Conservation (phyloP, 2,888 invertebrate genomes). For the Cataglyphis altisquamis region DNA sequence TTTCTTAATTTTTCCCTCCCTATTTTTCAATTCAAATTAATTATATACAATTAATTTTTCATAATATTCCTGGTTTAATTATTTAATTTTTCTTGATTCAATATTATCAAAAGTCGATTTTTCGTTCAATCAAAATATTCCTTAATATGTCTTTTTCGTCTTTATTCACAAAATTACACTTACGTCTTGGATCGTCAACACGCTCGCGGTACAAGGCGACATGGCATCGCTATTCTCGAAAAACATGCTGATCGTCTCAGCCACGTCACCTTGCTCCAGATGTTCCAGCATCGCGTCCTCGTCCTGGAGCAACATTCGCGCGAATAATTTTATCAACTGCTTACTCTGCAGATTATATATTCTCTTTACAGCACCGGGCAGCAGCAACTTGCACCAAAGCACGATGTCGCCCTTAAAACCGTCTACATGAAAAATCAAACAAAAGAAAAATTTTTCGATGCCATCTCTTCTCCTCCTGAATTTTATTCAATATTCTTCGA, state of each 20-base stretch:
- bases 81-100: neutral
- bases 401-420: constrained; percentile 92
- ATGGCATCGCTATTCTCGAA: constrained; percentile 90
- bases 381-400: constrained; percentile 93
- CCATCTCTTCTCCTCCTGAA: neutral
- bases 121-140: neutral
- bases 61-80: neutral
- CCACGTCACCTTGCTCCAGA: constrained; percentile 96
- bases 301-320: constrained; percentile 91
- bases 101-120: neutral
- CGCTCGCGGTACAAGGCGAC: constrained; percentile 90
- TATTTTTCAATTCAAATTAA: neutral
- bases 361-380: constrained; percentile 94
- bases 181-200: constrained; percentile 90
- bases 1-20: neutral
- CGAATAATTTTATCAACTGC: constrained; percentile 95
- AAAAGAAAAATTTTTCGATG: constrained; percentile 55
- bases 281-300: constrained; percentile 94
- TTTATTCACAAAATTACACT: constrained; percentile 15
- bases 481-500: too few relatives aligned
- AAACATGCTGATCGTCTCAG: constrained; percentile 93
- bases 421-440: constrained; percentile 87
- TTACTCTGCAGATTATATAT: constrained; percentile 97
- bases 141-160: neutral
- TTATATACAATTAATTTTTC: neutral